Evolutionary conservation across 2,888 invertebrate species (phyloP), one percentile per base, ranked within the genome.

Genomic region (Timandra comae): DNA sequence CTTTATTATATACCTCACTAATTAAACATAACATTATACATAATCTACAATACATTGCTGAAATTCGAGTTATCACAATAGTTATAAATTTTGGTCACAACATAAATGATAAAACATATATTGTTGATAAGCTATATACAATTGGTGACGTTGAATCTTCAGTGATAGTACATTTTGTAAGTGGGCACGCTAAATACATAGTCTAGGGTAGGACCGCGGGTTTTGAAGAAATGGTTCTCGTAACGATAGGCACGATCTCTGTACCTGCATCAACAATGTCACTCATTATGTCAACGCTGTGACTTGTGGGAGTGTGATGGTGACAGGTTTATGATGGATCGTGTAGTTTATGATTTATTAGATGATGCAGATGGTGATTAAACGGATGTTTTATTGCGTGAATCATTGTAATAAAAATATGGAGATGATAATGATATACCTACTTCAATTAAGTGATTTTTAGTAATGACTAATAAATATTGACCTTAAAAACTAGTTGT

Each of bases 201-300:
- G 74, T 84, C 81, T 64, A 85, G 57, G 46, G 78, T 70, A 35
- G 73, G 67, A 63, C 85, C 85, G 56, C 84, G 70, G 53, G 80
- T 70, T 69, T 82, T 78, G 84, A 84, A 85, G 82, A 84, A 85
- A 81, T 85, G 85, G 72, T 82, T 84, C 76, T 85, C 81, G 82
- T 85, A 85, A 73, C 73, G 72, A 84, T 85, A 85, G 38, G 78
- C 82, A 56, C 85, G 84, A 65, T 81, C 84, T 66, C 81, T 84
- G 84, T 85, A 85, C 85, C 85, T 85, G 85, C 69, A 76, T 73
- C 74, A 84, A 84, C 56, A 81, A 82, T 72, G 61, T 52, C 47
- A 16, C 47, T 42, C 41, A 46, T 60, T 59, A 56, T 53, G 48
- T 53, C 55, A 43, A 42, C 46, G 39, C 53, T 56, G 32, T 24